Evolutionary conservation across 2,888 invertebrate species (phyloP).

Genomic region (Lasioglossum malachurum): DNA sequence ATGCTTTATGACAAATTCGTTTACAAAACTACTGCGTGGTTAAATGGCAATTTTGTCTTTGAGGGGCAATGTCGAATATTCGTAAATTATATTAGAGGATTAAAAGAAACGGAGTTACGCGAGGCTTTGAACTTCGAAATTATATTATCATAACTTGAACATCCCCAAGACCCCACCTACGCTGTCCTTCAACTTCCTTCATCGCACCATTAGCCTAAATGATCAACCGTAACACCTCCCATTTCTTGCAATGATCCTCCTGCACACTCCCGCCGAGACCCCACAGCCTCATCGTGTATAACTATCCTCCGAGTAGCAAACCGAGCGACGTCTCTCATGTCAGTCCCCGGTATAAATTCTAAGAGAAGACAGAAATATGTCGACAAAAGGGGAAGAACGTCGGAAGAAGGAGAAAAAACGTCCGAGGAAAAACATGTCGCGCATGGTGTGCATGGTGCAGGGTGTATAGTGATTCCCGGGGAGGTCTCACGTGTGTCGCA

Average conservation of each 20-base stretch:
- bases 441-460: background rate
- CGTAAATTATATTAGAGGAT: too few relatives aligned
- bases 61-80: too few relatives aligned
- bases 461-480: slow-evolving; percentile 33
- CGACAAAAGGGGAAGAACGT: background rate
- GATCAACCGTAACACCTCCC: background rate
- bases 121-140: too few relatives aligned
- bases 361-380: background rate
- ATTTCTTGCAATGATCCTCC: background rate
- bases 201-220: background rate
- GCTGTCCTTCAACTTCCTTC: background rate
- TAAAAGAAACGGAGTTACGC: too few relatives aligned
- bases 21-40: too few relatives aligned
- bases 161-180: background rate
- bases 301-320: too few relatives aligned
- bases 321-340: background rate
- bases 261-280: too few relatives aligned
- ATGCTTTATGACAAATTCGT: too few relatives aligned
- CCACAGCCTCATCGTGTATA: background rate
- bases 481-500: slow-evolving; percentile 69
- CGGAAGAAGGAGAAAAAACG: background rate
- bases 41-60: too few relatives aligned
- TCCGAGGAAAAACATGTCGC: background rate
- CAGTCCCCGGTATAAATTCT: background rate
- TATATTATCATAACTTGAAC: too few relatives aligned